These are phyloP conservation scores for Bathynomus jamesi DNA, from an alignment of 1,140 invertebrate species.

Conservation along the genomic window DNA sequence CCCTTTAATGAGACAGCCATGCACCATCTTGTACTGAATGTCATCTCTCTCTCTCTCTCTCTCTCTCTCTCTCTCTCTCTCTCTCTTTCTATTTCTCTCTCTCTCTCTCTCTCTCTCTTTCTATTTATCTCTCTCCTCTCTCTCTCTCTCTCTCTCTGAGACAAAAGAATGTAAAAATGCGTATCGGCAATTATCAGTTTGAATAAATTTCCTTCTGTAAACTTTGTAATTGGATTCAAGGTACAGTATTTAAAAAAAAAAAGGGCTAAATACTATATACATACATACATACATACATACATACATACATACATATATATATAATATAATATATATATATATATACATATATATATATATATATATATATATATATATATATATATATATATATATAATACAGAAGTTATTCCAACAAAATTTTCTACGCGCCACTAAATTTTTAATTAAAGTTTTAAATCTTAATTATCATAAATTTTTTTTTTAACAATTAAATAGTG, in stretches of 20 bases:
- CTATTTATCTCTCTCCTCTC: not conserved
- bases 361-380: not conserved
- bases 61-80: not conserved
- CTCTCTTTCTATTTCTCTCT: not conserved
- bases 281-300: not conserved
- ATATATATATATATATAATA: not conserved
- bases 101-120: no score
- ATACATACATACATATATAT: not conserved
- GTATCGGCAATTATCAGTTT: no score
- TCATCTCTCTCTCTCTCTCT: not conserved
- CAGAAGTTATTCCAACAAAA: no score
- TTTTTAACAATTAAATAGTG: no score
- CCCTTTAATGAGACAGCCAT: no score
- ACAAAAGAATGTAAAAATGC: no score
- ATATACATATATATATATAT: not conserved
- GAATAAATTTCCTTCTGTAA: not conserved
- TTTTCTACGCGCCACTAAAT: no score
- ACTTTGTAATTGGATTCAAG: not conserved
- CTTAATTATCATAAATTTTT: no score
- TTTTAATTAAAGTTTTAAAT: no score
- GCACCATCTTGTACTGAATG: no score
- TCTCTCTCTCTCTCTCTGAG: not conserved
- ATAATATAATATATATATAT: not conserved
- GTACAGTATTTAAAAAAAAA: not conserved
- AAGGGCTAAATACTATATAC: not conserved